phyloP scores from a whole-genome alignment of 2,888 invertebrate genomes.

The Tetanocera ferruginea region DNA sequence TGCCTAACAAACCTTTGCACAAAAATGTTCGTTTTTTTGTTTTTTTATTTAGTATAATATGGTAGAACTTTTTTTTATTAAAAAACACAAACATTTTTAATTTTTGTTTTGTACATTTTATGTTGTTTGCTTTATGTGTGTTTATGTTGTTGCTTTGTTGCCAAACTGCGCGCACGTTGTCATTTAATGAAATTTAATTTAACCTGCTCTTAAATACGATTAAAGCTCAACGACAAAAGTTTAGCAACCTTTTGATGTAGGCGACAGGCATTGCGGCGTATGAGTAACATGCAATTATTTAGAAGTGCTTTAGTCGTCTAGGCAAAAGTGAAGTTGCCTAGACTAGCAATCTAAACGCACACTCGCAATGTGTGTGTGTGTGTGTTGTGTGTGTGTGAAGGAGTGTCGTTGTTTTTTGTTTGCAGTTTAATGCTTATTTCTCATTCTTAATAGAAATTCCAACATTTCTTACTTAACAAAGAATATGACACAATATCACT shows the following conservation, averaged over 20 bases:
- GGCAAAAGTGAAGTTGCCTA: no score
- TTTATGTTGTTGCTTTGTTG: not conserved
- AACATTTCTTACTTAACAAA: no score
- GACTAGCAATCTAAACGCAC: no score
- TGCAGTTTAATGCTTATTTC: not conserved
- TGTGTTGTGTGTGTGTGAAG: not conserved
- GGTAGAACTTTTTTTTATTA: no score
- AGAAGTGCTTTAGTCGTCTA: no score
- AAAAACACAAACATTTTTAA: not conserved
- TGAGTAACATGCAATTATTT: not conserved
- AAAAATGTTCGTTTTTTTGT: no score
- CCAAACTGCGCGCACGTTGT: not conserved
- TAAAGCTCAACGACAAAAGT: slow-evolving; percentile 27
- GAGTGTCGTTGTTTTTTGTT: not conserved
- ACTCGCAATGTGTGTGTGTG: no score
- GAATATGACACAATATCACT: no score
- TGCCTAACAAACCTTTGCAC: no score
- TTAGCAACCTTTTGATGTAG: not conserved
- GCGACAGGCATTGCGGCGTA: not conserved
- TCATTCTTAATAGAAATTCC: no score
- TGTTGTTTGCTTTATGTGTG: not conserved
- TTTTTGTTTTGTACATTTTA: not conserved
- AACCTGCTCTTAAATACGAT: slow-evolving; percentile 30
- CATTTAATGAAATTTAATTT: slow-evolving; percentile 26
- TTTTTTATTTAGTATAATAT: no score